Base-by-base conservation (phyloP, 2,888 invertebrate genomes). In the Parascotia fuliginaria region DNA sequence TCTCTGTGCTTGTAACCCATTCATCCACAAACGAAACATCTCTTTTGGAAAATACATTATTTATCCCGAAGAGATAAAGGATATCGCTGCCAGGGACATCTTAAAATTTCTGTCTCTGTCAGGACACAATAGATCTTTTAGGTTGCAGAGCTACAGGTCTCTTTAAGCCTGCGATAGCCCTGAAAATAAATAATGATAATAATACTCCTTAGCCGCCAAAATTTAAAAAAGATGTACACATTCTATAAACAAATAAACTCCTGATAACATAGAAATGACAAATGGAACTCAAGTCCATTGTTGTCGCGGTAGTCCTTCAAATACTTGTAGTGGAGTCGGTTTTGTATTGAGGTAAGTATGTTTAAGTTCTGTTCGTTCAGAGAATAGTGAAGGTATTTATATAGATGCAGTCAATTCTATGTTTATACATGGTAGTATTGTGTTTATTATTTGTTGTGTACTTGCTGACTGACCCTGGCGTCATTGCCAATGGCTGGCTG, bases 331-430 rank as follows among this genome's bases (percentile, higher is more conserved):
- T 56, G 59, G 51, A 65, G 61, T 69, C 52, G 54, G 57, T 69
- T 61, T 66, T 65, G 66, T 69, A 58, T 58, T 58, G 63, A 56
- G 70, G 47, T 58, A 59, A 63, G 57, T 60, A n/a, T 63, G 57
- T 60, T 63, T 60, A 66, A 63, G 70, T 66, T 59, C 55, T 61
- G 43, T 31, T 63, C 46, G 60, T 55, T 57, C 48, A 63, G 48
- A 56, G 56, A 63, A 60, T 60, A 63, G 55, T 67, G 38, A 53
- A 66, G 55, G 45, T 65, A 62, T 62, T 59, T 62, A 62, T 51
- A 50, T 50, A 36, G 45, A 61, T 55, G 54, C 58, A 51, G 51
- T 38, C 57, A 64, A 65, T 61, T 53, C 48, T 22, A 40, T 27
- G 43, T 27, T 24, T 24, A 36, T 40, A 44, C 36, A 12, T 7